Conservation (phyloP, 2,113 vertebrate genomes). For the Gallinago media region DNA sequence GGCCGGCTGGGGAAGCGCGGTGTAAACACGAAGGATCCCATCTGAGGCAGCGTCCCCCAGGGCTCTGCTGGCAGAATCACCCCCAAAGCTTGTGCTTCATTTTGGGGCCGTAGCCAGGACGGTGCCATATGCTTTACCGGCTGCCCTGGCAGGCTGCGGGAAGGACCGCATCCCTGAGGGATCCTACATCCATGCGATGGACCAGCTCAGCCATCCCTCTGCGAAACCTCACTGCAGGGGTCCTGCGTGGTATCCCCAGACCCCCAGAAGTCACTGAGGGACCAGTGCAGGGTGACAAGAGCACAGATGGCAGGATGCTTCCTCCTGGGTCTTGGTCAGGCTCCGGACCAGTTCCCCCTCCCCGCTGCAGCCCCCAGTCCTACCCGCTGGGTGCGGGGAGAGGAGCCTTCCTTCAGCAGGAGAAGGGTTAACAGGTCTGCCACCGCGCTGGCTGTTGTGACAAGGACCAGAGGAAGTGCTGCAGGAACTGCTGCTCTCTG, state of each 20-base stretch:
- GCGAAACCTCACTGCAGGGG: background rate
- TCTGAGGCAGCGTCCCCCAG: too few relatives aligned
- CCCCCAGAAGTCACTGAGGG: background rate
- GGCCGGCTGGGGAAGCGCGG: too few relatives aligned
- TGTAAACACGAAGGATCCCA: too few relatives aligned
- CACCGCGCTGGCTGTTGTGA: background rate
- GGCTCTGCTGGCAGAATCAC: too few relatives aligned
- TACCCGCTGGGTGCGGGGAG: fast-evolving
- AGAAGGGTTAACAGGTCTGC: conserved; percentile 28
- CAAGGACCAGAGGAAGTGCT: conserved; percentile 39
- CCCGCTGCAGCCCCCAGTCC: background rate
- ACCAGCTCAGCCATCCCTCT: background rate
- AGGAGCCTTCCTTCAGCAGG: background rate
- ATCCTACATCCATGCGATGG: background rate
- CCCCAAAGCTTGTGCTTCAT: background rate
- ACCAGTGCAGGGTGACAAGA: background rate
- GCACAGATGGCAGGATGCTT: background rate
- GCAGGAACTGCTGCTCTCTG: conserved; percentile 16
- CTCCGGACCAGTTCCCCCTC: background rate
- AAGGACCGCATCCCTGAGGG: background rate
- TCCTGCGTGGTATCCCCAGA: fast-evolving
- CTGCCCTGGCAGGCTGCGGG: fast-evolving
- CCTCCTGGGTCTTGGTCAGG: background rate
- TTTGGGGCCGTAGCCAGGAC: background rate
- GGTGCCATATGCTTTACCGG: background rate